Conservation (phyloP, 1,140 invertebrate genomes). For the Battus philenor region DNA sequence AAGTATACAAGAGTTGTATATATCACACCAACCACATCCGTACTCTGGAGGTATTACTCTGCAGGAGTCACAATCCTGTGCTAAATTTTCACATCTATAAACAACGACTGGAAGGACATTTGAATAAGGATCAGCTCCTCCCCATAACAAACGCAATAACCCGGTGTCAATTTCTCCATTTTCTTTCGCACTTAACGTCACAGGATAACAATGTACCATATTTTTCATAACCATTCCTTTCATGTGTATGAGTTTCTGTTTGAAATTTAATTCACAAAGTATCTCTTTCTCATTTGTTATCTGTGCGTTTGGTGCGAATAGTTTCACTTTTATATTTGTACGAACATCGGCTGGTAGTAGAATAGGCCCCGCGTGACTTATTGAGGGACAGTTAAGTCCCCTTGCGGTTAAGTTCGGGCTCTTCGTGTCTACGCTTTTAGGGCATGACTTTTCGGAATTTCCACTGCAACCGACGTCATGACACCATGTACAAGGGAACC, state of each 20-base stretch:
- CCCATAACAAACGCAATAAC: constrained; percentile 33
- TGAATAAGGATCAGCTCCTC: constrained; percentile 30
- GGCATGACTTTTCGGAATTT: background rate
- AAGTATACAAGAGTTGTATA: constrained; percentile 14
- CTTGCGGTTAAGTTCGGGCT: background rate
- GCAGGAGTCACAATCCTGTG: constrained; percentile 25
- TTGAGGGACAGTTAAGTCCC: constrained; percentile 22
- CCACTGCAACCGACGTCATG: constrained; percentile 1
- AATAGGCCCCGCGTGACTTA: constrained; percentile 25
- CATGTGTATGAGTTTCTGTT: constrained; percentile 27
- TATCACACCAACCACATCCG: constrained; percentile 38
- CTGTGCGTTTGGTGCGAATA: constrained; percentile 28
- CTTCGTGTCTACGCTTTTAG: background rate
- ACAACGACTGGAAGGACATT: constrained; percentile 29
- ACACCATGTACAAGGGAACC: constrained; percentile 3
- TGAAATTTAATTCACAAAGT: constrained; percentile 32
- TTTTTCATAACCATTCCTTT: constrained; percentile 28
- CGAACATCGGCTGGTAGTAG: constrained; percentile 26
- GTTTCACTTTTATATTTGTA: constrained; percentile 31
- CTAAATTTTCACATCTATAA: constrained; percentile 27
- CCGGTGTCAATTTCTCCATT: constrained; percentile 19
- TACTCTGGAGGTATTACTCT: constrained; percentile 26
- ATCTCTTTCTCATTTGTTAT: constrained; percentile 34
- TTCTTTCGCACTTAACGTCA: constrained; percentile 17
- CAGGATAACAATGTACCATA: constrained; percentile 31